Conservation (phyloP, 2,113 vertebrate species). For the Myotis yumanensis region DNA sequence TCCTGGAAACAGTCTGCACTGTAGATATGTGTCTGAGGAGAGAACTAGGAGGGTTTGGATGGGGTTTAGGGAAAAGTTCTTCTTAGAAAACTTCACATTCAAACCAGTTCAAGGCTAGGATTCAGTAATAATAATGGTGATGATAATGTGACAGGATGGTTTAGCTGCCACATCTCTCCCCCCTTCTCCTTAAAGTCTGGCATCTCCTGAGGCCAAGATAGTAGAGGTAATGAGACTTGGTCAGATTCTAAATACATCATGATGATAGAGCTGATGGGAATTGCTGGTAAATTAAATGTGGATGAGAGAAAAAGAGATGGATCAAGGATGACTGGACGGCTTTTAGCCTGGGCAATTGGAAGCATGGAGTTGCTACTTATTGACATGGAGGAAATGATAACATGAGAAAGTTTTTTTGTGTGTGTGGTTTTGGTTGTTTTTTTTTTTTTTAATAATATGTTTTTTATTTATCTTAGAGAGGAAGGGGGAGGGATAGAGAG, state of each 20-base stretch:
- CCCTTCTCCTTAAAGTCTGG: background rate
- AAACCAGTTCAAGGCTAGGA: background rate
- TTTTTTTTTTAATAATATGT: too few species aligned
- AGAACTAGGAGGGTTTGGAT: background rate
- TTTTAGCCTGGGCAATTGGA: background rate
- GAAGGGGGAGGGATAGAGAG: too few species aligned
- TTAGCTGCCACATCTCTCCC: background rate
- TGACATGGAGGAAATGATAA: background rate
- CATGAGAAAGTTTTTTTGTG: background rate
- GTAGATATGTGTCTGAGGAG: background rate
- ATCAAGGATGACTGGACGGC: background rate
- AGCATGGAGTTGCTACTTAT: background rate
- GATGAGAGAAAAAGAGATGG: background rate
- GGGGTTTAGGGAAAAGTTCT: background rate
- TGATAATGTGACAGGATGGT: background rate
- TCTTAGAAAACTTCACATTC: background rate
- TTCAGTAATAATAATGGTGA: background rate
- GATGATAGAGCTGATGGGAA: background rate
- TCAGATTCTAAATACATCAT: conserved; percentile 18
- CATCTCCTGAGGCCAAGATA: background rate
- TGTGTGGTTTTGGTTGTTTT: too few species aligned
- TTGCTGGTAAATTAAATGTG: background rate
- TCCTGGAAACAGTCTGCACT: background rate
- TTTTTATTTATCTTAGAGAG: too few species aligned
- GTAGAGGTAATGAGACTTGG: background rate